Conservation (phyloP, 53 echinoderm and acorn worm species). For the Temnopleurus reevesii region DNA sequence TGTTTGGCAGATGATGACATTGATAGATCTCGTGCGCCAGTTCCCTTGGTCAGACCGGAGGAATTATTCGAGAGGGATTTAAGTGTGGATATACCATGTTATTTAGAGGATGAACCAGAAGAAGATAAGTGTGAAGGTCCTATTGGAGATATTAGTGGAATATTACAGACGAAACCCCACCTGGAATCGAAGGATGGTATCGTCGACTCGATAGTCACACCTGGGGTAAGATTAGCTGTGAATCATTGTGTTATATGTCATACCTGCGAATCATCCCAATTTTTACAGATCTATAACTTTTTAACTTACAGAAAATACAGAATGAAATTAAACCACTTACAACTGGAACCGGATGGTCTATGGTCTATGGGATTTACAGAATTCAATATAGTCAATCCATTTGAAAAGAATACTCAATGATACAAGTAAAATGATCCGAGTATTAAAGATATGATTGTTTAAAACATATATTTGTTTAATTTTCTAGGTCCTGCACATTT, state of each 20-base stretch:
- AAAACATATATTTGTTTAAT: no score
- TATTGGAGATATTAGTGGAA: constrained; percentile 10
- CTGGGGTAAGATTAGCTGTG: background rate
- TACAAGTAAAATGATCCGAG: no score
- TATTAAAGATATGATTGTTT: no score
- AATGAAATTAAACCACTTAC: background rate
- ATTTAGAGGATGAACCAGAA: background rate
- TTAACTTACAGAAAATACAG: background rate
- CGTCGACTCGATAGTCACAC: background rate
- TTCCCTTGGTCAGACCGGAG: constrained; percentile 30
- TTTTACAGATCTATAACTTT: background rate
- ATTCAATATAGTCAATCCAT: no score
- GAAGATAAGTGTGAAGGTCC: background rate
- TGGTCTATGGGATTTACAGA: background rate
- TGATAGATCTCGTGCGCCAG: no score
- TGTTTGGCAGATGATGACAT: background rate
- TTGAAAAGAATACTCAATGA: no score
- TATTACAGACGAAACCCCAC: background rate
- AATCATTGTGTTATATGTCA: background rate
- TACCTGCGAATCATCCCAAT: background rate
- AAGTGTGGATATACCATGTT: background rate
- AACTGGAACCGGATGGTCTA: no score
- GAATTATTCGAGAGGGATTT: constrained; percentile 26
- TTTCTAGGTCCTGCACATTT: no score
- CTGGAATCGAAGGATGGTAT: background rate